Evolutionary conservation across 2,113 vertebrate species (phyloP).

Genomic region (Rana temporaria): DNA sequence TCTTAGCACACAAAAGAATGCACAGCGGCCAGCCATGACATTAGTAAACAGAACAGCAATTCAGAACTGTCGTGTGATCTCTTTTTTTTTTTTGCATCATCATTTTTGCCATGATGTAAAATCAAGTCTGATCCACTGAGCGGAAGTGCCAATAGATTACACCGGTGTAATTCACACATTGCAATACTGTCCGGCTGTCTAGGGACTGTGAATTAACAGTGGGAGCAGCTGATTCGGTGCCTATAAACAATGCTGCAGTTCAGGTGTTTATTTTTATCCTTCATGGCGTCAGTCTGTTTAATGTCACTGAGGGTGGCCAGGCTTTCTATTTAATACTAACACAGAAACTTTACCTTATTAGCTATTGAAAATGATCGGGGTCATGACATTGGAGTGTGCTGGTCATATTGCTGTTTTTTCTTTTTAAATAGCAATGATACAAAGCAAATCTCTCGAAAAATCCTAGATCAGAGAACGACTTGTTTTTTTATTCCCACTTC

Average conservation of each 20-base stretch:
- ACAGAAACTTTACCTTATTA: conserved; percentile 51
- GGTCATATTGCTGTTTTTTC: conserved; percentile 18
- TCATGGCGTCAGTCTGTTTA: conserved; percentile 39
- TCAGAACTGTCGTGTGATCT: conserved; percentile 18
- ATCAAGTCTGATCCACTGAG: conserved; percentile 8
- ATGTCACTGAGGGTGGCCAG: conserved; percentile 39
- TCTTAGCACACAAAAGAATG: conserved; percentile 36
- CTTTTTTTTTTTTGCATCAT: conserved; percentile 1
- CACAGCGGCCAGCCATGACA: background rate
- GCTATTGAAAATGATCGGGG: conserved; percentile 31
- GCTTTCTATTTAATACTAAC: conserved; percentile 19
- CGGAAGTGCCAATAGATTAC: background rate
- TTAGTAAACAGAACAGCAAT: background rate
- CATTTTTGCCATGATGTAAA: conserved; percentile 25
- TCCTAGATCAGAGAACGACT: background rate
- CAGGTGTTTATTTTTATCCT: conserved; percentile 48
- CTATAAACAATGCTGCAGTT: conserved; percentile 42
- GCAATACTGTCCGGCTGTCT: conserved; percentile 7
- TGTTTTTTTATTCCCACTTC: conserved; percentile 11
- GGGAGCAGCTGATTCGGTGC: conserved; percentile 40
- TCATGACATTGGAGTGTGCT: conserved; percentile 32
- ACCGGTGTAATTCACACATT: conserved; percentile 15
- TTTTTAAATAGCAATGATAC: conserved; percentile 11
- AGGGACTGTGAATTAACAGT: background rate
- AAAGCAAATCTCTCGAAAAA: conserved; percentile 9